These are phyloP conservation scores for Tretioscincus oriximinensis DNA, from an alignment of 2,113 vertebrate species.

Conservation along the genomic window DNA sequence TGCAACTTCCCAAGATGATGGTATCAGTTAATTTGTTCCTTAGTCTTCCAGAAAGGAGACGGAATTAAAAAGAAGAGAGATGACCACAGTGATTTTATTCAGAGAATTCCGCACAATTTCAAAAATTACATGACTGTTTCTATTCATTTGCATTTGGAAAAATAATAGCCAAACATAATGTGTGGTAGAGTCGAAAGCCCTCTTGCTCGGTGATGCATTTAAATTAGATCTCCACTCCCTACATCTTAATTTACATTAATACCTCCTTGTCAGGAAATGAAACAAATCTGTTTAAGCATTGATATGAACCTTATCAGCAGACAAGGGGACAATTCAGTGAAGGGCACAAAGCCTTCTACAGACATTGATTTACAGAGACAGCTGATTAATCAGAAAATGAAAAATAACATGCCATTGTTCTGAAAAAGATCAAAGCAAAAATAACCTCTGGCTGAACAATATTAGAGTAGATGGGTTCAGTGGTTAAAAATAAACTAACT, in stretches of 20 bases:
- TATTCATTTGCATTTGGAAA: background rate
- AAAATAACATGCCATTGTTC: slow-evolving; percentile 8
- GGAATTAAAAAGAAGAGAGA: background rate
- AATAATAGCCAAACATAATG: background rate
- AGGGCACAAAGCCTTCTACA: background rate
- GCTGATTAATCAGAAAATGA: slow-evolving; percentile 28
- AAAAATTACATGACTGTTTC: background rate
- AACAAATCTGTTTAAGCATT: slow-evolving; percentile 5
- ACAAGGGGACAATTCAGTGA: background rate
- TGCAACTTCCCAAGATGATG: no score
- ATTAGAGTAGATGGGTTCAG: slow-evolving; percentile 3
- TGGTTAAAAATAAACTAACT: slow-evolving; percentile 12
- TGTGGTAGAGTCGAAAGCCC: background rate
- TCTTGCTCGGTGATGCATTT: slow-evolving; percentile 4
- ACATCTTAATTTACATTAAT: slow-evolving; percentile 4
- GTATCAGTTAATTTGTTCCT: no score
- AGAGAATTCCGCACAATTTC: background rate
- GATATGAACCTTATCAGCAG: background rate
- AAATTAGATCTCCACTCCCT: background rate
- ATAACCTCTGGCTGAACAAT: background rate
- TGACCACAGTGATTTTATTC: background rate
- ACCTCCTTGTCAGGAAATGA: slow-evolving; percentile 12
- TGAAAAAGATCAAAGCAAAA: background rate
- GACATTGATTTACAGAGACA: slow-evolving; percentile 7
- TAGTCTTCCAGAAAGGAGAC: no score